Conservation (phyloP, 2,797 vertebrate species). For the Coluber constrictor region DNA sequence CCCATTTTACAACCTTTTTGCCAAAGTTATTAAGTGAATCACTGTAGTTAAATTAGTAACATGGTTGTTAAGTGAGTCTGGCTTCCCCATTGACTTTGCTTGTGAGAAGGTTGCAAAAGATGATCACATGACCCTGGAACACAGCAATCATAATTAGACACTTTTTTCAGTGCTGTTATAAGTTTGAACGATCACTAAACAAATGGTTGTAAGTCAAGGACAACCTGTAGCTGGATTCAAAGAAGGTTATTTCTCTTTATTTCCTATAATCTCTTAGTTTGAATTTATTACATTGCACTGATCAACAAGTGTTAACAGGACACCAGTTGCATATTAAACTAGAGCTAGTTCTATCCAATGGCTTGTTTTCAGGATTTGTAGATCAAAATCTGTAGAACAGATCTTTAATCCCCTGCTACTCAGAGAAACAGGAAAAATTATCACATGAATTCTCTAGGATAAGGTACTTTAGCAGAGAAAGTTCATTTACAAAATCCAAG, state of each 20-base stretch:
- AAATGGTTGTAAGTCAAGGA: background rate
- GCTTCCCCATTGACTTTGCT: background rate
- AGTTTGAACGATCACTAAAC: background rate
- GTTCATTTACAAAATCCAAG: background rate
- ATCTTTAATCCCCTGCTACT: background rate
- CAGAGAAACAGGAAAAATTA: background rate
- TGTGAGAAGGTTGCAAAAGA: no score
- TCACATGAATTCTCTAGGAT: background rate
- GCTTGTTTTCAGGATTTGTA: background rate
- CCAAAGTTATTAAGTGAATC: background rate
- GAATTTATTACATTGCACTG: background rate
- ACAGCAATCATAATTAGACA: background rate
- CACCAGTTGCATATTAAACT: background rate
- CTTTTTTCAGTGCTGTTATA: background rate
- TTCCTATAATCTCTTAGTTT: background rate
- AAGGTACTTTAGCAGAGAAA: background rate
- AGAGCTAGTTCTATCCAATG: background rate
- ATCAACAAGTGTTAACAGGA: background rate
- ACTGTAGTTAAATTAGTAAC: background rate
- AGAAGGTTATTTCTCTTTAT: background rate
- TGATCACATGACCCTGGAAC: no score
- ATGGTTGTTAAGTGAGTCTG: background rate
- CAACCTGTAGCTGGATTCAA: background rate
- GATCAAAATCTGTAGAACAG: no score
- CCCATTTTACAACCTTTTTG: background rate